Base-by-base conservation (phyloP, 2,888 invertebrate species). In the Dorcus parallelipipedus region DNA sequence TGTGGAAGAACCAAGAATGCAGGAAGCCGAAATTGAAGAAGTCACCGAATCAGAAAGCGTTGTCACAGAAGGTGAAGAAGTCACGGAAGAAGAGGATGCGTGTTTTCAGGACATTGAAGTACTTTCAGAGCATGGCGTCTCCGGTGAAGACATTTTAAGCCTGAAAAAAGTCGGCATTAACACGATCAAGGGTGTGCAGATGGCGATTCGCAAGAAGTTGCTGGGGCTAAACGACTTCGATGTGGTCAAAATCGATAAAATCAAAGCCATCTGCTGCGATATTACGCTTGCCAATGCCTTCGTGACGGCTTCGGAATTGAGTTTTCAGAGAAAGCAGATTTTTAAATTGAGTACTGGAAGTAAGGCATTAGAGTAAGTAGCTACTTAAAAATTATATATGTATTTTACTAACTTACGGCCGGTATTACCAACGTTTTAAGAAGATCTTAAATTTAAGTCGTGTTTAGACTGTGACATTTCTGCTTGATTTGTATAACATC, bases 101-200 rank as follows among this genome's bases (percentile, higher is more conserved):
- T 86, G 84, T 72, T 90, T 90, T 71, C 88, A 89, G 79, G 90
- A 91, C 73, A 86, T 91, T 54, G 89, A 90, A 73, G 76, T 87
- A 23, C 72, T 85, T 65, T 78, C 82, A 68, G 83, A 84, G 66
- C 82, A 84, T 69, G 83, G 84, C n/a, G 82, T 85, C 56, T 86
- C 88, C 76, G 85, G 85, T 48, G 87, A 88, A 3, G 91, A 92
- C 72, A 86, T 92, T 33, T 89, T 89, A 78, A 88, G 89, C 75
- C 75, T 92, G 65, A 90, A 91, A 76, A 81, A 83, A 9, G 83
- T 84, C 49, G 91, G 91, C 64, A 89, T 92, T 69, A 91, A 90
- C 70, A 92, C 91, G 0, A 83, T 92, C 49, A 90, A 89, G 80
- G 92, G 91, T 1, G 81, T 91, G 55, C 88, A 90, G 73, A 92